Percentiles rank a stretch among this genome's conserved stretches.
phyloP scores from a whole-genome alignment of 2,113 vertebrate species.

The Perognathus longimembris region DNA sequence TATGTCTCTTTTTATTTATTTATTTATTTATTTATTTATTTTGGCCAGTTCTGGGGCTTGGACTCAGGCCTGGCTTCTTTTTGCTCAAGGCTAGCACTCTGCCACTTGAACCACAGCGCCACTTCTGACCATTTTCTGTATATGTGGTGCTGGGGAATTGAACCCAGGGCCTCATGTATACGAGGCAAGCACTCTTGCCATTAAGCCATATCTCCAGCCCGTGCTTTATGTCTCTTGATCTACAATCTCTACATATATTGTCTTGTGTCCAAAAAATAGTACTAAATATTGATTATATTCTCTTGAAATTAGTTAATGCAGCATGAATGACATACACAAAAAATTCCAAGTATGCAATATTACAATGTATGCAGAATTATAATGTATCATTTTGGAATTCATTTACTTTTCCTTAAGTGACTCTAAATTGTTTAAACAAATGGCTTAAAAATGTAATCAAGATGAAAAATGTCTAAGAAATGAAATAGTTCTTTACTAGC shows the following conservation, averaged over 20 bases:
- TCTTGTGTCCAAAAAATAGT: neutral
- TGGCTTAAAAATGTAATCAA: neutral
- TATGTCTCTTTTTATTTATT: neutral
- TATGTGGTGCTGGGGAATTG: no score
- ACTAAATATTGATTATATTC: neutral
- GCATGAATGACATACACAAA: conserved; percentile 12
- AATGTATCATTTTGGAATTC: neutral
- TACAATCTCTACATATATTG: neutral
- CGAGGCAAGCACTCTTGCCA: no score
- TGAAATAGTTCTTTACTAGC: neutral
- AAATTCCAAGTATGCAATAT: neutral
- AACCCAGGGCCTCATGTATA: no score
- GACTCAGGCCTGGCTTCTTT: no score
- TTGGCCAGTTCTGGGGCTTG: no score
- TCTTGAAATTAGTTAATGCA: neutral
- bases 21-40: no score
- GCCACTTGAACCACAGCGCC: no score
- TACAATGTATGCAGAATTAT: no score
- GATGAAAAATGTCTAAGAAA: neutral
- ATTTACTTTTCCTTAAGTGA: neutral
- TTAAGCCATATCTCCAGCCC: no score
- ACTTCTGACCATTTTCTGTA: no score
- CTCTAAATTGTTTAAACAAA: neutral
- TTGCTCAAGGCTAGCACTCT: no score
- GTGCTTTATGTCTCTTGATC: neutral